These are phyloP conservation scores for Cryptophagus acutangulus DNA, from an alignment of 2,888 invertebrate species.

Conservation along the genomic window DNA sequence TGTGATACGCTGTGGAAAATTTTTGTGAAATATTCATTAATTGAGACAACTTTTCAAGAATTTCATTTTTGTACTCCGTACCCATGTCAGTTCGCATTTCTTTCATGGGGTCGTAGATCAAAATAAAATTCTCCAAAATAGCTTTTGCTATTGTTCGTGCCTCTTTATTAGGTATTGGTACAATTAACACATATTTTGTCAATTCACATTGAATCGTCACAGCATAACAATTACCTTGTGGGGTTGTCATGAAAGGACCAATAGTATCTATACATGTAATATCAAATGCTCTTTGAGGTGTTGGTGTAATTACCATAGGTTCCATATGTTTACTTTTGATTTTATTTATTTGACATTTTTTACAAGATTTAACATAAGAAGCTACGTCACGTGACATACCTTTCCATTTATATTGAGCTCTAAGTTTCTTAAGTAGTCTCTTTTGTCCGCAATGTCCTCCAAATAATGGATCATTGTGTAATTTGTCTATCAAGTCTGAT, in stretches of 20 bases:
- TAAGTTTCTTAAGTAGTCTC: not conserved
- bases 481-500: not conserved
- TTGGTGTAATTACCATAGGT: not conserved
- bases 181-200: too few species aligned
- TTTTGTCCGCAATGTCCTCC: not conserved
- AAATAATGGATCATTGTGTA: not conserved
- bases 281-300: not conserved
- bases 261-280: conserved; percentile 2
- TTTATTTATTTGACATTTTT: not conserved
- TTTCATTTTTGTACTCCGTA: conserved; percentile 13
- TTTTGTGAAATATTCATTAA: conserved; percentile 11
- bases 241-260: not conserved
- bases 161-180: conserved; percentile 23
- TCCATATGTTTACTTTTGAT: not conserved
- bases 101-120: conserved; percentile 13
- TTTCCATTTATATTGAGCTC: not conserved
- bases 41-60: conserved; percentile 5
- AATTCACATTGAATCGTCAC: too few species aligned
- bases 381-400: not conserved
- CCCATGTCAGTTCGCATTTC: conserved; percentile 13
- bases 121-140: conserved; percentile 23
- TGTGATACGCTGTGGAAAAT: conserved; percentile 38
- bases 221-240: not conserved
- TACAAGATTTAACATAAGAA: not conserved
- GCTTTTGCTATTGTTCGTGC: conserved; percentile 22